phyloP scores from a whole-genome alignment of 2,113 vertebrate species.

The Calcarius ornatus region DNA sequence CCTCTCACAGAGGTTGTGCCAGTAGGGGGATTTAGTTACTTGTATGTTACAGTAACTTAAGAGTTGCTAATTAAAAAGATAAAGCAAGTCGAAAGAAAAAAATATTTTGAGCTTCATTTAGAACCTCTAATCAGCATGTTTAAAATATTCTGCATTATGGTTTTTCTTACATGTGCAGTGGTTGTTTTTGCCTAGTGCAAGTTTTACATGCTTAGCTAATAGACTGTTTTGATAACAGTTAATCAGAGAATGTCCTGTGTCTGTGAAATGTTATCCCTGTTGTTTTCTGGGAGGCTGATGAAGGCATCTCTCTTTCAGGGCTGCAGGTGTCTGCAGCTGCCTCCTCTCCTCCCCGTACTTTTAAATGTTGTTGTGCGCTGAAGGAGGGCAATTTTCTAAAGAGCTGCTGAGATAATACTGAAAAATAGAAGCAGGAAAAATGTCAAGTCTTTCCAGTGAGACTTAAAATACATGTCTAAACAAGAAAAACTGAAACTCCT shows the following conservation, averaged over 20 bases:
- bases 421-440: not conserved
- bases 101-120: not conserved
- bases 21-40: conserved; percentile 29
- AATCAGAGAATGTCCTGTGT: not conserved
- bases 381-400: not conserved
- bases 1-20: not conserved
- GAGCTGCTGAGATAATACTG: not conserved
- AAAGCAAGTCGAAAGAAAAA: not conserved
- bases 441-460: not conserved
- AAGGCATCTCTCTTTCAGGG: not conserved
- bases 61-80: conserved; percentile 10
- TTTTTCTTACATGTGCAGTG: not conserved
- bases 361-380: not conserved
- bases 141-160: not conserved
- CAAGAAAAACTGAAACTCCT: not conserved
- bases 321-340: not conserved
- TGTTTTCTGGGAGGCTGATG: not conserved
- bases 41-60: not conserved
- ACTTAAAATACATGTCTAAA: not conserved
- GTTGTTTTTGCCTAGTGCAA: not conserved
- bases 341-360: not conserved
- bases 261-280: not conserved
- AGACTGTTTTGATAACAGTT: not conserved
- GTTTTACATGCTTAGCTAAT: not conserved
- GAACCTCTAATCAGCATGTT: not conserved